Evolutionary conservation across 2,113 vertebrate species (phyloP), one percentile per base, ranked within the genome.

Genomic region (Perca flavescens): DNA sequence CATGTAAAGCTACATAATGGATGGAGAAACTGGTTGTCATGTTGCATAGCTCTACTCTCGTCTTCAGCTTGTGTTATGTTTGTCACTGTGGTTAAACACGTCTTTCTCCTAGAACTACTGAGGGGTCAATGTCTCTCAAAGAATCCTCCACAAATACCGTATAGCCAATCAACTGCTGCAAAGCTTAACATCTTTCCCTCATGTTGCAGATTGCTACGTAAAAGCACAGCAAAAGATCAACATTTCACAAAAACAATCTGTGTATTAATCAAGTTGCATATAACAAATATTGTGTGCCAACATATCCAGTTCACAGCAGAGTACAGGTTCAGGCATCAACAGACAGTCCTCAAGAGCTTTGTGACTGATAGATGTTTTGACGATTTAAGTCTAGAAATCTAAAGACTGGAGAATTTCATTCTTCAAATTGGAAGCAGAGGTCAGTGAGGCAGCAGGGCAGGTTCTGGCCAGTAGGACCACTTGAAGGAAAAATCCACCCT

Each of bases 11-110:
- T 96, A 95, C 88, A 93, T 92, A 92, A 94, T 88, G 90, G 91
- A 94, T 91, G 91, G 87, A 89, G 43, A 79, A 50, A 85, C 61
- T 87, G 77, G 72, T 89, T 93, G 62, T 96, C 94, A 94, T 90
- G 96, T 98, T 98, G 97, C 97, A 97, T 97, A 98, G 97, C 96
- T 96, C 96, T 96, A 92, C 93, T 61, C 77, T 31, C 68, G 80
- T 84, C 53, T 77, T 79, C 31, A 86, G 74, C 70, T 75, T 80
- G 62, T 19, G 17, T 46, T 57, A 43, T 80, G 50, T 69, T 49
- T 69, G 31, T 62, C 16, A 43, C 49, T 66, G 47, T 49, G 64
- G 43, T 60, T 62, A 12, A 71, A 75, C 62, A 58, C 67, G 31
- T 25, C 70, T 47, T 28, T 47, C 15, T 28, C 34, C 25, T 13